Conservation (phyloP, 2,113 vertebrate genomes). For the Circaetus gallicus region DNA sequence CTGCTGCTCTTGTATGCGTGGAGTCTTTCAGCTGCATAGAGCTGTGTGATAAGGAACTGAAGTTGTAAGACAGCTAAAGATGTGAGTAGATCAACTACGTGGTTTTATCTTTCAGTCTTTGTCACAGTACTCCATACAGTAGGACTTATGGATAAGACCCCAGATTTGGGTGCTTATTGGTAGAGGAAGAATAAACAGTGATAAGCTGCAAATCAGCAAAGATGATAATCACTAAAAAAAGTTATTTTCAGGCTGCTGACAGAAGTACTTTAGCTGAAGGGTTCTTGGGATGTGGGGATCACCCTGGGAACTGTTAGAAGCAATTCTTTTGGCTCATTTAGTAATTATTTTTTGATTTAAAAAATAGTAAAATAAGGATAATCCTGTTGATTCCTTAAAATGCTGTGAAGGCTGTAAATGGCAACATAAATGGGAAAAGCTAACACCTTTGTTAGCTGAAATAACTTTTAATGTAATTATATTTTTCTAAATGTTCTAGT, state of each 20-base stretch:
- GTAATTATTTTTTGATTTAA: slow-evolving; percentile 37
- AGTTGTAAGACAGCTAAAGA: neutral
- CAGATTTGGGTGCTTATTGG: neutral
- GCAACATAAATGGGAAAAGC: neutral
- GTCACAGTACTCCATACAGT: neutral
- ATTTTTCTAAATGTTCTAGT: neutral
- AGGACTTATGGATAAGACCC: neutral
- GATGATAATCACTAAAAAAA: neutral
- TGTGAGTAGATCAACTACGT: neutral
- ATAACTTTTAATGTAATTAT: neutral
- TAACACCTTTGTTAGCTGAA: slow-evolving; percentile 22
- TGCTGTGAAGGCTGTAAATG: slow-evolving; percentile 49
- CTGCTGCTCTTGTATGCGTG: neutral
- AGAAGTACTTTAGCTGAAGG: neutral
- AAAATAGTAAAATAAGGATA: slow-evolving; percentile 30
- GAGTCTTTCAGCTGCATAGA: neutral
- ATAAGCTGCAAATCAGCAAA: neutral
- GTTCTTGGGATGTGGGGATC: neutral
- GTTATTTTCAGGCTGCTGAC: neutral
- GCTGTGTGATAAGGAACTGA: neutral
- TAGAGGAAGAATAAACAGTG: neutral
- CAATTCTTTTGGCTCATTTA: slow-evolving; percentile 30
- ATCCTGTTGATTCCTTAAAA: slow-evolving; percentile 21
- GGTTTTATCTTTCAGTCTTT: neutral
- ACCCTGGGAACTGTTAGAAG: neutral